Conservation (phyloP, 1,140 invertebrate species). For the Trialeurodes vaporariorum region DNA sequence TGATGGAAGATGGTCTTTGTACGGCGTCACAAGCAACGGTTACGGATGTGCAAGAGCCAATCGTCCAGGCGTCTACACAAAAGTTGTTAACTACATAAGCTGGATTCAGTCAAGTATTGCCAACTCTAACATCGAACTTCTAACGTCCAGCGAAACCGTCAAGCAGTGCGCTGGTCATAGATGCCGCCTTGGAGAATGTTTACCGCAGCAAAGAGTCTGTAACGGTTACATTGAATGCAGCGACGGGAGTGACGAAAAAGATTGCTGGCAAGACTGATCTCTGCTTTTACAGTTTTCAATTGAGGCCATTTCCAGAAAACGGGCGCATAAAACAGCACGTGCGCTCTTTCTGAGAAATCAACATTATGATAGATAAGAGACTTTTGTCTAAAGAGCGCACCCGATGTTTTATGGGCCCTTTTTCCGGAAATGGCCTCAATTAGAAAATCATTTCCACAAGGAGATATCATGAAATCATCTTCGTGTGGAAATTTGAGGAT, state of each 20-base stretch:
- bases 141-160: background rate
- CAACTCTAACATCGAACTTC: slow-evolving; percentile 18
- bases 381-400: too few relatives aligned
- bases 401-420: too few relatives aligned
- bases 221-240: slow-evolving; percentile 65
- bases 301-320: too few relatives aligned
- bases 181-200: slow-evolving; percentile 61
- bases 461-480: too few relatives aligned
- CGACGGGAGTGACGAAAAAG: slow-evolving; percentile 54
- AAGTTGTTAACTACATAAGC: slow-evolving; percentile 62
- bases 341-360: too few relatives aligned
- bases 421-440: too few relatives aligned
- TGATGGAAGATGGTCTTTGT: slow-evolving; percentile 45
- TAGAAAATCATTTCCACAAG: too few relatives aligned
- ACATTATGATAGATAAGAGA: too few relatives aligned
- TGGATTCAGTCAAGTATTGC: slow-evolving; percentile 55
- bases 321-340: too few relatives aligned
- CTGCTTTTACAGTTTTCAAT: too few relatives aligned
- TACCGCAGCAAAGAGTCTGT: slow-evolving; percentile 53
- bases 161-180: slow-evolving; percentile 48
- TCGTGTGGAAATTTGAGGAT: too few relatives aligned
- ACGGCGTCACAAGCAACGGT: slow-evolving; percentile 74
- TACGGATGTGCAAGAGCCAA: slow-evolving; percentile 73
- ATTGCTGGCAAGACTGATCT: slow-evolving; percentile 27
- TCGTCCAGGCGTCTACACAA: slow-evolving; percentile 77